Conservation (phyloP, 2,888 invertebrate species). For the Helobdella robusta region DNA sequence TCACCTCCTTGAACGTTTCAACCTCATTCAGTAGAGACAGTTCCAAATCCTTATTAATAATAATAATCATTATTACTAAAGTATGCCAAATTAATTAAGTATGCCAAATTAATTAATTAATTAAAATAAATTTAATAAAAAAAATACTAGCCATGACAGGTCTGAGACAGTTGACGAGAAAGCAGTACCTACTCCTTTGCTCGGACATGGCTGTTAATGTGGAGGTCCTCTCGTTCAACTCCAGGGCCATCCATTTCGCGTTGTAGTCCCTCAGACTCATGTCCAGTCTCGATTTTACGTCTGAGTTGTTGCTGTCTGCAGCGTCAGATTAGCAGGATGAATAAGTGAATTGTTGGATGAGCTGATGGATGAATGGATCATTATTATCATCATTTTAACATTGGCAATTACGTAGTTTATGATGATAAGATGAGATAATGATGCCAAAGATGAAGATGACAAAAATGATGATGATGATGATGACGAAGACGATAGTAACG, state of each 20-base stretch:
- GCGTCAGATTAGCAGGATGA: no score
- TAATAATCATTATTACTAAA: background rate
- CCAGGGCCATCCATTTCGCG: background rate
- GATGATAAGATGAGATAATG: background rate
- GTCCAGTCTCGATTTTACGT: slow-evolving; percentile 1
- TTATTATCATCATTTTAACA: background rate
- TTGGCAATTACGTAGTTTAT: background rate
- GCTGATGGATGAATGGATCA: background rate
- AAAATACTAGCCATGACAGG: slow-evolving; percentile 16
- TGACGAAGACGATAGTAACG: background rate
- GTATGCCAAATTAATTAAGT: background rate
- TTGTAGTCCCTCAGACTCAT: background rate
- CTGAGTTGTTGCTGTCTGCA: no score
- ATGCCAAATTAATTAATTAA: background rate
- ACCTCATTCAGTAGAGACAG: background rate
- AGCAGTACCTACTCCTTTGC: background rate
- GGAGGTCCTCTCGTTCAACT: background rate
- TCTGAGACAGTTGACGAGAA: slow-evolving; percentile 1
- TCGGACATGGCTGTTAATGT: background rate
- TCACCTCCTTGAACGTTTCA: no score
- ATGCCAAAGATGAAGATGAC: background rate
- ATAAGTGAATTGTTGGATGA: no score
- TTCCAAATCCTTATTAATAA: background rate
- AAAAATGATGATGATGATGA: background rate
- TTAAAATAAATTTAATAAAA: background rate